Conservation (phyloP, 37 sponge, comb jelly and placozoan genomes). For the Geodia barretti region DNA sequence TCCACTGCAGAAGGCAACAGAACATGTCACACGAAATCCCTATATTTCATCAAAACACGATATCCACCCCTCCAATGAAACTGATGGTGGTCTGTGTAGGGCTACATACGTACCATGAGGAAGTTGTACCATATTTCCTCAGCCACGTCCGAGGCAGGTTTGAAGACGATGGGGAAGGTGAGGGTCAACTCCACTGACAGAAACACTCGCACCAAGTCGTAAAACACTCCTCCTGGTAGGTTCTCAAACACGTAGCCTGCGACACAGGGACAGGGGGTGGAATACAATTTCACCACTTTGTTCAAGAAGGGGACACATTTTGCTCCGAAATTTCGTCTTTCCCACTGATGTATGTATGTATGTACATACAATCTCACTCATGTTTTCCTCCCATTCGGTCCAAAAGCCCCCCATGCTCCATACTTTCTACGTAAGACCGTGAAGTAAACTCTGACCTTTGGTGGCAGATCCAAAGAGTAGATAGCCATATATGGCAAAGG, state of each 20-base stretch:
- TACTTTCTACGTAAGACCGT: neutral
- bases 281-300: neutral
- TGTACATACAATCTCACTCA: neutral
- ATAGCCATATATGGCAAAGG: constrained; percentile 86
- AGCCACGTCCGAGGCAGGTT: constrained; percentile 77
- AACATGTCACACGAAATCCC: too few relatives aligned
- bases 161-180: constrained; percentile 84
- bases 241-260: constrained; percentile 73
- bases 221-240: constrained; percentile 68
- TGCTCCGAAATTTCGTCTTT: neutral
- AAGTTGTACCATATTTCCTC: constrained; percentile 54
- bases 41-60: too few relatives aligned
- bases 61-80: too few relatives aligned
- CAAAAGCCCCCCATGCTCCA: too few relatives aligned
- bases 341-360: neutral
- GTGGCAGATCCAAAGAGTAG: constrained; percentile 71
- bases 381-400: too few relatives aligned
- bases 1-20: too few relatives aligned
- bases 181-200: constrained; percentile 76
- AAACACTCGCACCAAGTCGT: constrained; percentile 59
- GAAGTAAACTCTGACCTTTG: constrained; percentile 38
- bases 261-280: neutral
- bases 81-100: too few relatives aligned
- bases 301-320: neutral
- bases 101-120: constrained; percentile 23